Base-by-base conservation (phyloP, 2,888 invertebrate species). In the Ornithoptera alexandrae region DNA sequence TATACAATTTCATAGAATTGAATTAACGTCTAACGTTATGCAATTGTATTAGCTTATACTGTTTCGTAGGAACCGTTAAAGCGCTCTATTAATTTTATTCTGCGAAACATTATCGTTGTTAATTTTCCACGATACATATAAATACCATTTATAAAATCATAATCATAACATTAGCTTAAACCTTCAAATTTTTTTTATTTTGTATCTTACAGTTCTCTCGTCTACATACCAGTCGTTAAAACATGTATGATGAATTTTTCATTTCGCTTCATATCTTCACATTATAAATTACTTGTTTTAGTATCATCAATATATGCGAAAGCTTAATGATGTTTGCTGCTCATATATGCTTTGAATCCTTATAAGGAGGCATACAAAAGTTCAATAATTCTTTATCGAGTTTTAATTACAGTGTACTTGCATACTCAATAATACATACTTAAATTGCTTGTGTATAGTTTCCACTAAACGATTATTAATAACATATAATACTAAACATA, bases 21-120 rank as follows among this genome's bases (percentile, higher is more conserved):
- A 76, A 73, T 71, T 74, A 64, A 73, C 72, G 72, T 57, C 63
- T 72, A 70, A 71, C 72, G 79, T 82, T 74, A 72, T 74, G 76
- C 74, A 73, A 74, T 74, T 77, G 75, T 78, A 77, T 76, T 79
- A 80, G 78, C 80, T 79, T 75, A 81, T 82, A 84, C 83, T 82
- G 86, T 84, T 85, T 83, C 81, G 79, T 80, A 81, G 79, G 80
- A 84, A 84, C 80, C 77, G 81, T 82, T 86, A 85, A 87, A 84
- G 79, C 79, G 80, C 76, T 79, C 77, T 75, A 79, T 79, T 77
- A 80, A 78, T 85, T 84, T 84, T 78, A 74, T 76, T 72, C 75
- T 68, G 69, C 64, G 74, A 76, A 74, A 73, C 69, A 74, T 75
- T 77, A 71, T 72, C 72, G 46, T 70, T 65, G 60, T 70, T 70